A percentile compares a stretch with the other conserved stretches of the same genome.
phyloP scores from a whole-genome alignment of 1,140 invertebrate genomes.

The Nephotettix cincticeps region DNA sequence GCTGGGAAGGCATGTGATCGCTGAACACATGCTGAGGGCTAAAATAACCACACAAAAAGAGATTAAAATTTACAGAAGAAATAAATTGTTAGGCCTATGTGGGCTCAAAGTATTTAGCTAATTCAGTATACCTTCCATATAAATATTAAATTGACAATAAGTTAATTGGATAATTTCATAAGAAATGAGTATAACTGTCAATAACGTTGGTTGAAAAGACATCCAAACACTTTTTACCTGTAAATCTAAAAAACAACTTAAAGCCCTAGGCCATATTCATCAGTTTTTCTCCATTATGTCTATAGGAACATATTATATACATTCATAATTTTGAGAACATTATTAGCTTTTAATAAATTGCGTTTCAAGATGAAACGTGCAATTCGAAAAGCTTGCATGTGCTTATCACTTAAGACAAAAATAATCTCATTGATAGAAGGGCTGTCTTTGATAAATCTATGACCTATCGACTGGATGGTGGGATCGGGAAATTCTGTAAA shows the following conservation, averaged over 20 bases:
- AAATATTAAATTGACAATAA: not conserved
- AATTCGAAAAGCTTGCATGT: no score
- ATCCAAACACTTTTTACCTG: not conserved
- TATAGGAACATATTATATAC: no score
- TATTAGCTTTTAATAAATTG: no score
- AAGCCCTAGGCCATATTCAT: no score
- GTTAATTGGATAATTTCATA: not conserved
- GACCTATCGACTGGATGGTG: not conserved
- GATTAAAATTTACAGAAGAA: not conserved
- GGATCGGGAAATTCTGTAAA: not conserved
- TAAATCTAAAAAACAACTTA: no score
- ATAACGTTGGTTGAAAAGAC: not conserved
- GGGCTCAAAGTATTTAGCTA: not conserved
- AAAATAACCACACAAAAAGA: conserved; percentile 6
- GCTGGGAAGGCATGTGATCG: conserved; percentile 10
- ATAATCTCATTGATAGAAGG: no score
- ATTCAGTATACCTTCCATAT: not conserved
- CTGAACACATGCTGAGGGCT: conserved; percentile 35
- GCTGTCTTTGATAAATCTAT: no score
- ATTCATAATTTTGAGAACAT: no score
- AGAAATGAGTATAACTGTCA: not conserved
- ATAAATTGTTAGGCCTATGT: not conserved
- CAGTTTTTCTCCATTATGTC: no score
- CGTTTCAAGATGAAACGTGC: no score
- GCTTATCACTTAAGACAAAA: no score